phyloP scores from a whole-genome alignment of 2,797 vertebrate genomes.

The Nothura maculosa region DNA sequence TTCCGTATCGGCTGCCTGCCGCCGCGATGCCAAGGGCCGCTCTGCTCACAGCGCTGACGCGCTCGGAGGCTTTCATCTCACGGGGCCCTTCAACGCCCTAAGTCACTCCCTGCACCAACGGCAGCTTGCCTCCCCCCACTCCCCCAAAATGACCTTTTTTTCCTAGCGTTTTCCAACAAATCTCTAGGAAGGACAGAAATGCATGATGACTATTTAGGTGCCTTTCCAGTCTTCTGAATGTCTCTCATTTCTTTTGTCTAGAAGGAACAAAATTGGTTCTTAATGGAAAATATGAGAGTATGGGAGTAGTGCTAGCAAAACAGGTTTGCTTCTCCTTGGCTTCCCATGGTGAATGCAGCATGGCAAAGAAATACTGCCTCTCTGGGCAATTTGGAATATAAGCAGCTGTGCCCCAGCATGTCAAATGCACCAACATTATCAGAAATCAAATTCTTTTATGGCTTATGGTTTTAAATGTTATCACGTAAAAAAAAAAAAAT shows the following conservation, averaged over 20 bases:
- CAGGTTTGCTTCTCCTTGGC: background rate
- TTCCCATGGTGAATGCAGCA: background rate
- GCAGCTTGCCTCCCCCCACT: background rate
- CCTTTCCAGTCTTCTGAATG: background rate
- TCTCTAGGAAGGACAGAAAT: background rate
- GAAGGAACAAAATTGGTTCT: background rate
- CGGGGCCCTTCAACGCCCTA: background rate
- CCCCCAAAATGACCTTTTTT: background rate
- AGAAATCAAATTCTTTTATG: constrained; percentile 2
- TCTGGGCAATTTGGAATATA: background rate
- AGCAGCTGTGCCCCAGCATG: background rate
- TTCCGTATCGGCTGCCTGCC: background rate
- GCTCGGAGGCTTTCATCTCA: background rate
- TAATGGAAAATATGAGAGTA: background rate
- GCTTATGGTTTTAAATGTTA: background rate
- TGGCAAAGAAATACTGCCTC: background rate
- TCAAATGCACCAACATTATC: background rate
- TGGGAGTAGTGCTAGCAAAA: background rate
- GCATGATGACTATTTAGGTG: background rate
- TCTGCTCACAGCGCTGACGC: background rate
- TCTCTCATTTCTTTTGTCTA: background rate
- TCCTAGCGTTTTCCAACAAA: background rate
- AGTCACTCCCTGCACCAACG: rapidly evolving
- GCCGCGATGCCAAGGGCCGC: background rate
- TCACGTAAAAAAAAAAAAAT: constrained; percentile 11